Evolutionary conservation across 2,888 invertebrate species (phyloP), one percentile per base, ranked within the genome.

Genomic region (Endotricha flammealis): DNA sequence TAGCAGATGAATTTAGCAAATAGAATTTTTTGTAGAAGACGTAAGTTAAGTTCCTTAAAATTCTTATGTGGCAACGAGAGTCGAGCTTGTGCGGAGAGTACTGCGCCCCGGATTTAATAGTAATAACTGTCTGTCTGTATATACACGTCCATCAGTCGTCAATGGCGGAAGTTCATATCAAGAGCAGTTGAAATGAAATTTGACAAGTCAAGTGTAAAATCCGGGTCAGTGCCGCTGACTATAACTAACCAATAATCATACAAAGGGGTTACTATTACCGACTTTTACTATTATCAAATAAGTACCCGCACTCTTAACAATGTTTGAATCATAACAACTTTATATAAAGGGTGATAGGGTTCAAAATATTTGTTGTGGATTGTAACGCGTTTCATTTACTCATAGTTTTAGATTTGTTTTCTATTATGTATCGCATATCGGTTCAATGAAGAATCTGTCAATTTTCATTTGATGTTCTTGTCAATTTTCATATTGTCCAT

Each of bases 101-200:
- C n/a, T n/a, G n/a, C n/a, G n/a, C n/a, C n/a, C n/a, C n/a, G n/a
- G n/a, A n/a, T n/a, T n/a, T n/a, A n/a, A n/a, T n/a, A n/a, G n/a
- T n/a, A n/a, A n/a, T n/a, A n/a, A n/a, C n/a, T n/a, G n/a, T n/a
- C n/a, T n/a, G n/a, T n/a, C n/a, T n/a, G n/a, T n/a, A n/a, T 25
- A 25, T 16, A 11, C 24, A 32, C 24, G 24, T 14, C 24, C 25
- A 45, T 53, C 55, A 55, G 52, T 57, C 44, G 44, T 46, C 39
- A 48, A 46, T 53, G 48, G 45, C 75, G 81, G 81, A 82, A 78
- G 74, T 74, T 57, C 48, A 43, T 44, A 71, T 78, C 71, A 70
- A 67, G 65, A 64, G 67, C 63, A 69, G 66, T 76, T 73, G 62
- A 65, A 64, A 69, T 63, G 67, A 74, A 74, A 74, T 77, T 72